Evolutionary conservation across 2,113 vertebrate species (phyloP).

Genomic region (Oreochromis tanganicae): DNA sequence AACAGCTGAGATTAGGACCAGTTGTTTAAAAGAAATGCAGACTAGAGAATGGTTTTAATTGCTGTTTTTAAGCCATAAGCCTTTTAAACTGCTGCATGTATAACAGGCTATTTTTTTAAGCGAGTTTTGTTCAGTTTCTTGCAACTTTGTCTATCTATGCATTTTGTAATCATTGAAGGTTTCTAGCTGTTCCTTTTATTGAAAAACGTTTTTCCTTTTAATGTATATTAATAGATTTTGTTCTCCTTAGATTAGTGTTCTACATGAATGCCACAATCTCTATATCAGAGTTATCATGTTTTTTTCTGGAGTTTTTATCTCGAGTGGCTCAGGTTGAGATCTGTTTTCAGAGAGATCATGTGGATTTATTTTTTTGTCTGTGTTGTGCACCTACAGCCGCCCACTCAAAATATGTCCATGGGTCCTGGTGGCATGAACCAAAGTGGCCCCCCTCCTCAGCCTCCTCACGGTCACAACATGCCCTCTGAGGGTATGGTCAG

Average conservation of each 20-base stretch:
- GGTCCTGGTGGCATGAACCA: conserved; percentile 94
- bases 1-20: neutral
- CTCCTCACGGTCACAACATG: conserved; percentile 93
- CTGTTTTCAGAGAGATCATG: neutral
- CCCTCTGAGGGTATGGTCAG: conserved; percentile 93
- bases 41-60: neutral
- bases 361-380: conserved; percentile 43
- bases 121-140: neutral
- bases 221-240: neutral
- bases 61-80: neutral
- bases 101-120: neutral
- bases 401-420: conserved; percentile 97
- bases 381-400: conserved; percentile 79
- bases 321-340: neutral
- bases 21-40: neutral
- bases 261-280: neutral
- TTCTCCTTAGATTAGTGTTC: neutral
- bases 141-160: neutral
- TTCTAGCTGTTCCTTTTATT: neutral
- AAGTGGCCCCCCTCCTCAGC: conserved; percentile 86
- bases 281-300: neutral
- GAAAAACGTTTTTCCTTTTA: neutral
- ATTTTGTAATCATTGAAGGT: neutral
- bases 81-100: neutral
- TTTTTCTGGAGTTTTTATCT: neutral